A percentile compares a stretch with the other conserved stretches of the same genome.
Evolutionary conservation across 2,888 invertebrate species (phyloP).

Genomic region (Phasia obesa): DNA sequence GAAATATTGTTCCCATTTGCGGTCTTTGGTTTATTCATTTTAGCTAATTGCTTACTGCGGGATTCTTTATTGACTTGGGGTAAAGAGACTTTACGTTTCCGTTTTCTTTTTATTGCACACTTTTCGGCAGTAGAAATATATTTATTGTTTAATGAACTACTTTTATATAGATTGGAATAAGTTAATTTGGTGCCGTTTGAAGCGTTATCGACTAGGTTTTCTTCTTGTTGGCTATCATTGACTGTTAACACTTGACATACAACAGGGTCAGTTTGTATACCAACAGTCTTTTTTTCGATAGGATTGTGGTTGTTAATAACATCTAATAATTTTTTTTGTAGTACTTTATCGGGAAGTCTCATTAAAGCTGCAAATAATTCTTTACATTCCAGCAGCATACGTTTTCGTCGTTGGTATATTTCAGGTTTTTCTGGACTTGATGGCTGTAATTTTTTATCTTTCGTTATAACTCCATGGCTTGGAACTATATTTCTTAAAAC

Average conservation of each 20-base stretch:
- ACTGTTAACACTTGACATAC: constrained; percentile 21
- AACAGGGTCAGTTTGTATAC: constrained; percentile 43
- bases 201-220: not conserved
- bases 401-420: constrained; percentile 74
- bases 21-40: constrained; percentile 57
- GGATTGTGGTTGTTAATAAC: constrained; percentile 77
- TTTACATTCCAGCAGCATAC: constrained; percentile 74
- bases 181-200: not conserved
- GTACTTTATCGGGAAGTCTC: constrained; percentile 77
- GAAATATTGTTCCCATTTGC: not conserved
- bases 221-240: not conserved
- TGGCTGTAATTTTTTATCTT: not conserved
- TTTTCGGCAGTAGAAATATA: not conserved
- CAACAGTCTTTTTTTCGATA: constrained; percentile 28
- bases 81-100: constrained; percentile 76
- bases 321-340: constrained; percentile 78
- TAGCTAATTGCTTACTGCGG: constrained; percentile 72
- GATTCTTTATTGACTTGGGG: constrained; percentile 79
- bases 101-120: constrained; percentile 59
- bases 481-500: not conserved
- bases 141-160: not conserved
- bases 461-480: not conserved
- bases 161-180: not conserved
- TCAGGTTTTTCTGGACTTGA: not conserved
- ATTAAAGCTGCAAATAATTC: constrained; percentile 78